Base-by-base conservation (phyloP, 2,797 vertebrate genomes). In the Naso thynnoides region DNA sequence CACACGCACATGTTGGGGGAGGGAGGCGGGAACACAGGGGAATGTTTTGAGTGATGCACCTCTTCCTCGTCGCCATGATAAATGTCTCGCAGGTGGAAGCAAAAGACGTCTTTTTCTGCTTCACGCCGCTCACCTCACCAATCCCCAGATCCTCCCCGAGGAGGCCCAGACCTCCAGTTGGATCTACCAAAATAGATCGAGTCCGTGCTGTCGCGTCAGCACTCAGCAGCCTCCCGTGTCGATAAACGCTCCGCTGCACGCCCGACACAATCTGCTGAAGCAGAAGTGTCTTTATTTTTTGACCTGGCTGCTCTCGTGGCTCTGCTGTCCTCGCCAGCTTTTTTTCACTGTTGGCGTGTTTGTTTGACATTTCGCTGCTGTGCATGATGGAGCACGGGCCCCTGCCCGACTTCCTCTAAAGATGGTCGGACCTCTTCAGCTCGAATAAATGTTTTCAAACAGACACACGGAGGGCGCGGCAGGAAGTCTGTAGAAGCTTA, bases 21-120 rank as follows among this genome's bases (percentile, higher is more conserved):
- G 48, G 33, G 23, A 11, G 31, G 38, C n/a, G 23, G 23, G 14
- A 59, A 45, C 73, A 55, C 57, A 13, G 47, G 84, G 77, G 81
- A 73, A 26, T 70, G 47, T 84, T 71, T 36, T 74, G 77, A 85
- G 65, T 61, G 82, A 83, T 85, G 79, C 78, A 0, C 64, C 61
- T 48, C 57, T 6, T 67, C 64, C 6, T 33, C 29, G 3, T 31
- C 16, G 2, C 10, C 42, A 36, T 84, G 84, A 89, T 78, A 65
- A 79, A 90, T 85, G 76, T 1, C 23, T 65, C 41, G 23, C 73
- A 83, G 83, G 82, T 81, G 85, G 85, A 74, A 78, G 74, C 70
- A 69, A 62, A 42, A 60, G 60, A 29, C 5, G 13, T 29, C 48
- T 56, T 18, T 58, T 48, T 38, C 59, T 59, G 76, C 73, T 52